phyloP scores from a whole-genome alignment of 92 coral and sea anemone species.

The Bergia puertoricense region DNA sequence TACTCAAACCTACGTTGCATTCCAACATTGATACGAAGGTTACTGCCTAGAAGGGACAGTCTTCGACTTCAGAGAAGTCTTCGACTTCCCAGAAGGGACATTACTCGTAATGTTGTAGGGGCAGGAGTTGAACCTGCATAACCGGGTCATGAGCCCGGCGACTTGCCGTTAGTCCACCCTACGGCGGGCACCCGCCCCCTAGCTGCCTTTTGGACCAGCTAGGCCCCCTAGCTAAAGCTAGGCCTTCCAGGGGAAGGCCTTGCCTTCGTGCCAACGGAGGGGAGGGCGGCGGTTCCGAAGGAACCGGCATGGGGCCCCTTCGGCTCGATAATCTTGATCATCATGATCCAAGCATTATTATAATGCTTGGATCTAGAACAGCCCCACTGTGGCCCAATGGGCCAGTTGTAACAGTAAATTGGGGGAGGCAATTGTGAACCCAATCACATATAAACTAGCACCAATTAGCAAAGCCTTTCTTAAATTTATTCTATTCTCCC shows the following conservation, averaged over 20 bases:
- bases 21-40: slow-evolving; percentile 4
- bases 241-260: too few relatives aligned
- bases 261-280: too few relatives aligned
- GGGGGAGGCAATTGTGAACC: slow-evolving; percentile 69
- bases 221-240: neutral
- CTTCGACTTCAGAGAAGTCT: too few relatives aligned
- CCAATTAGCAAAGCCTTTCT: slow-evolving; percentile 76
- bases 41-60: too few relatives aligned
- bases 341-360: neutral
- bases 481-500: slow-evolving; percentile 70
- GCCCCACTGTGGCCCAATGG: slow-evolving; percentile 69
- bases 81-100: neutral
- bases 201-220: neutral
- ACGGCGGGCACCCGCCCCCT: slow-evolving; percentile 47
- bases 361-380: slow-evolving; percentile 46
- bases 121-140: slow-evolving; percentile 93
- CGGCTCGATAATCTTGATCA: slow-evolving; percentile 29
- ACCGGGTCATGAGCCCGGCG: slow-evolving; percentile 89
- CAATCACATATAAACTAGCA: slow-evolving; percentile 67
- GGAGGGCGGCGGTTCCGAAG: slow-evolving; percentile 22
- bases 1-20: slow-evolving; percentile 45
- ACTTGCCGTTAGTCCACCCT: slow-evolving; percentile 84
- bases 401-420: slow-evolving; percentile 67
- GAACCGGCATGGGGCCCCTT: slow-evolving; percentile 35
- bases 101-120: slow-evolving; percentile 60